These are phyloP conservation scores for Pomatostomus ruficeps DNA, from an alignment of 2,113 vertebrate species.

Conservation along the genomic window DNA sequence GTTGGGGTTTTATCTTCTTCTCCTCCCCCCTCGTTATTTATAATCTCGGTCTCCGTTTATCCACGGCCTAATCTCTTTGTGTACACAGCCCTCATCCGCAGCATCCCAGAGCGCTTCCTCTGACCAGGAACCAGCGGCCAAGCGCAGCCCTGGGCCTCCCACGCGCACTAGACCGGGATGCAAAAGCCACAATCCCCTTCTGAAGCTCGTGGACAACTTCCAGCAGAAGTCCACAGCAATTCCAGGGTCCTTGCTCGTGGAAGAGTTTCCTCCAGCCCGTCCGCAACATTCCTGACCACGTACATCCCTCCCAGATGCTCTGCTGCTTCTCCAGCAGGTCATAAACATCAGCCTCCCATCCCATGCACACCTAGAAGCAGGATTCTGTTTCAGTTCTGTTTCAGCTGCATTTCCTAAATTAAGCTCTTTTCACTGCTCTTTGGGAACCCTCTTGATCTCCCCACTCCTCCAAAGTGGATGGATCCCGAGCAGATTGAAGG, in stretches of 20 bases:
- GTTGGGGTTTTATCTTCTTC: no score
- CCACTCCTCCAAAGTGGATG: not conserved
- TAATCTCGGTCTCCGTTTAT: not conserved
- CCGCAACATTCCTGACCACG: rapidly evolving
- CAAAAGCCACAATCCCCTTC: not conserved
- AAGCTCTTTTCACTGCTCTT: not conserved
- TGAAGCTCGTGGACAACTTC: rapidly evolving
- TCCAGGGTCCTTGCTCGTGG: rapidly evolving
- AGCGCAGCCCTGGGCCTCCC: not conserved
- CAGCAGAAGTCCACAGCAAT: not conserved
- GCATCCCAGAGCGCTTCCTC: not conserved
- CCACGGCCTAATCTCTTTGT: not conserved
- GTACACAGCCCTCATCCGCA: not conserved
- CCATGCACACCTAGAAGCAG: rapidly evolving
- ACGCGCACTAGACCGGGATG: rapidly evolving
- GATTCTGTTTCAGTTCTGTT: rapidly evolving
- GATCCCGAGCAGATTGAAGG: not conserved
- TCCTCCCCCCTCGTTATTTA: not conserved
- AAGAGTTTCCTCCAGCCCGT: not conserved
- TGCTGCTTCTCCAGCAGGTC: not conserved
- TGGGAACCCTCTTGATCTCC: not conserved
- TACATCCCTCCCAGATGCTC: not conserved
- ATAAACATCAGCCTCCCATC: not conserved
- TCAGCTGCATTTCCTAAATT: not conserved
- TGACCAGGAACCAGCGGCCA: rapidly evolving